Conservation (phyloP, 2,797 vertebrate species). For the Taeniopygia guttata region DNA sequence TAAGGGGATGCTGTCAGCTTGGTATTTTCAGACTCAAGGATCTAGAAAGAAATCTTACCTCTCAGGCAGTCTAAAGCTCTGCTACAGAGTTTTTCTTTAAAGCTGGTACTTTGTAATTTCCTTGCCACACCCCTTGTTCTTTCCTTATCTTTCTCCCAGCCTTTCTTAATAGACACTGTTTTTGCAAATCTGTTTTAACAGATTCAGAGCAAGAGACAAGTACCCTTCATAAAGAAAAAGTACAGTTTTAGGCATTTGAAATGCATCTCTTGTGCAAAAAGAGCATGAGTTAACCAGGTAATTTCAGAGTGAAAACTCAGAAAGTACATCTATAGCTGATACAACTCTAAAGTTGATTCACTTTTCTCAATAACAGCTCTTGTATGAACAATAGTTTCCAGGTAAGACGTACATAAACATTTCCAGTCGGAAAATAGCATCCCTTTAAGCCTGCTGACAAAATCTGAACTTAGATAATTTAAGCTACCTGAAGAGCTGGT, state of each 20-base stretch:
- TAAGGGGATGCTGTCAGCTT: background rate
- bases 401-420: background rate
- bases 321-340: background rate
- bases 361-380: background rate
- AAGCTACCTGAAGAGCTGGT: background rate
- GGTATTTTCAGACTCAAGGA: background rate
- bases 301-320: background rate
- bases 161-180: background rate
- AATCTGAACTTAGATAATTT: background rate
- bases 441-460: background rate
- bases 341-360: background rate
- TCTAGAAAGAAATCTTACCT: background rate
- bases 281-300: background rate
- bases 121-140: background rate
- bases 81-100: background rate
- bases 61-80: background rate
- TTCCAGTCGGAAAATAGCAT: background rate
- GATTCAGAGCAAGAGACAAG: background rate
- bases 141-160: background rate
- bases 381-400: background rate
- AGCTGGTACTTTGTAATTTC: background rate
- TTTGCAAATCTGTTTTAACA: background rate
- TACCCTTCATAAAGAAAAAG: background rate
- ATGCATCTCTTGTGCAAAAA: background rate
- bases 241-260: background rate